Conservation (phyloP, 2,888 invertebrate species). For the Caenorhabditis sp. region DNA sequence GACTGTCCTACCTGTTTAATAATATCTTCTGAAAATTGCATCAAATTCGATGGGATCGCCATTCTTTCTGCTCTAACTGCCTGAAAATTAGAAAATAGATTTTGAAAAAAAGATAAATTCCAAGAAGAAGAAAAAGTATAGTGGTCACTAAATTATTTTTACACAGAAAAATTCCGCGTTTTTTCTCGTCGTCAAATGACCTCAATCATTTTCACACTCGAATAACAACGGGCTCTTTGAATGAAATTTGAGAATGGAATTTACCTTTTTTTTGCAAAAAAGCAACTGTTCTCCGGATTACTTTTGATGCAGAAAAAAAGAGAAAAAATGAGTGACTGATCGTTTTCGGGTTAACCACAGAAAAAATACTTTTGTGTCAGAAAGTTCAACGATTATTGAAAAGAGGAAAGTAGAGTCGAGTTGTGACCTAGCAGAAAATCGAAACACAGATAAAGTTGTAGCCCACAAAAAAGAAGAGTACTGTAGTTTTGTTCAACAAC, state of each 20-base stretch:
- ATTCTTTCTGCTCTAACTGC: slow-evolving; percentile 41
- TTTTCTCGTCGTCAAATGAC: not conserved
- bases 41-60: slow-evolving; percentile 54
- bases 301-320: not conserved
- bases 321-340: not conserved
- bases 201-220: not conserved
- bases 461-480: too few species aligned
- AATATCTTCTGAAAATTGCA: slow-evolving; percentile 69
- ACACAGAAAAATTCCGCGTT: not conserved
- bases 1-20: too few species aligned
- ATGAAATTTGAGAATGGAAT: not conserved
- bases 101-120: not conserved
- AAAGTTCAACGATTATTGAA: not conserved
- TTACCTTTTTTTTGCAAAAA: not conserved
- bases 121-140: not conserved
- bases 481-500: too few species aligned
- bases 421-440: too few species aligned
- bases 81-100: slow-evolving; percentile 11
- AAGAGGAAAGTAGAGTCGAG: not conserved
- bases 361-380: not conserved
- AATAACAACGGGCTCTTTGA: not conserved
- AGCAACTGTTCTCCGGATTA: not conserved
- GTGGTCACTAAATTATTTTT: not conserved
- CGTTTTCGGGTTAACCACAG: not conserved
- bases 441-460: too few species aligned